Evolutionary conservation across 2,888 invertebrate species (phyloP).

Genomic region (Ectropis crepuscularia): DNA sequence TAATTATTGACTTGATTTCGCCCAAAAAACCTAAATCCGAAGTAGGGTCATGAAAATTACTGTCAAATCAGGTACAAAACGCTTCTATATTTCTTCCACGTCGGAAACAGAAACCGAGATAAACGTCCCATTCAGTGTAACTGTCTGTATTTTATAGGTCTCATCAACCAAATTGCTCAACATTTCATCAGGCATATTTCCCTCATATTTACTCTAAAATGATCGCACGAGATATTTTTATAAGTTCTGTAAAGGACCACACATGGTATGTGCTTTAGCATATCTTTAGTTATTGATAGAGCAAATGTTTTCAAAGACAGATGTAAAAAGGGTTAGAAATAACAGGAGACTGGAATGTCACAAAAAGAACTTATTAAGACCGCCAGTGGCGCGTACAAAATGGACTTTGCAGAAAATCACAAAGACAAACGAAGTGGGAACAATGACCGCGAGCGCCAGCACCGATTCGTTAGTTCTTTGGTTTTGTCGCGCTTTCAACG

Average conservation of each 20-base stretch:
- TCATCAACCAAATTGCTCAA: slow-evolving; percentile 36
- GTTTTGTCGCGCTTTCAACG: slow-evolving; percentile 41
- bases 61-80: slow-evolving; percentile 24
- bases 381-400: slow-evolving; percentile 48
- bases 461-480: slow-evolving; percentile 49
- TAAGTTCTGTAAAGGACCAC: not conserved
- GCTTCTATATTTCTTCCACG: slow-evolving; percentile 28
- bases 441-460: slow-evolving; percentile 53
- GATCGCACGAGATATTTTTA: not conserved
- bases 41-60: slow-evolving; percentile 2
- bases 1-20: no score
- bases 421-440: slow-evolving; percentile 56
- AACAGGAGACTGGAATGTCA: slow-evolving; percentile 2
- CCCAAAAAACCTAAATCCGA: slow-evolving; percentile 3
- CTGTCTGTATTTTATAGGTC: slow-evolving; percentile 37
- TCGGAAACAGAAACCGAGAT: slow-evolving; percentile 34
- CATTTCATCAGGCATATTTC: slow-evolving; percentile 31
- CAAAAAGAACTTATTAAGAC: slow-evolving; percentile 44
- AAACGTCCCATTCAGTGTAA: slow-evolving; percentile 33
- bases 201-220: slow-evolving; percentile 5
- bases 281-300: not conserved
- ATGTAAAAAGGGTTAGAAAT: slow-evolving; percentile 22
- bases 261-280: not conserved
- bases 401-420: slow-evolving; percentile 55
- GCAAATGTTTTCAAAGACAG: not conserved